Base-by-base conservation (phyloP, 2,113 vertebrate genomes). In the Sapayoa aenigma region DNA sequence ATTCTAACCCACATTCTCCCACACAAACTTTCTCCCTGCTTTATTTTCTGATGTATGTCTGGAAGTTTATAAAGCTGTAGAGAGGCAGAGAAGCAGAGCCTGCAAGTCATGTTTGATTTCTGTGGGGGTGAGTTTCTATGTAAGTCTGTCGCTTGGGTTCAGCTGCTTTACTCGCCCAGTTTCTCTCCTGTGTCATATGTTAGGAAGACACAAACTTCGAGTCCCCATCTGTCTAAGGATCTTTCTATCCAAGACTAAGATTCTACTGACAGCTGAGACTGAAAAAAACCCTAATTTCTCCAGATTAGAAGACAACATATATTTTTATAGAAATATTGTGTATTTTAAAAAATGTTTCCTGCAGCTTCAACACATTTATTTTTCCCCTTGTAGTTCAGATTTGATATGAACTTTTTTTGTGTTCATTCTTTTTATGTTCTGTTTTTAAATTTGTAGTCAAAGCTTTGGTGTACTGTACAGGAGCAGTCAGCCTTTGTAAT, bases 401-500 rank as follows among this genome's bases (percentile, higher is more conserved):
- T 97, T 97, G 95, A 94, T 97, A 97, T 59, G 76, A 86, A 95
- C 90, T 93, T 91, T 46, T 59, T 62, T 94, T 91, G 95, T 96
- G 96, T 96, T 97, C 79, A 73, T 95, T 97, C 71, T 96, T 97
- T 96, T 96, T 95, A 95, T 93, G 76, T 96, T 95, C 78, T 84
- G 79, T 94, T 90, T 97, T 97, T 63, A 95, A 94, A 95, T 97
- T 97, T 97, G 93, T 97, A 96, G 96, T 87, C 84, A 56, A 94
- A 97, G 97, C 96, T 97, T 97, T 97, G 89, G 82, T 96, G 97
- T 94, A 97, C 96, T 97, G 97, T 98, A 97, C 97, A 98, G 97
- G 97, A 97, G 96, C 96, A 95, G 97, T 97, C 96, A 93, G 96
- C 87, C 95, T 97, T 95, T 98, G 97, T 98, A 98, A 98, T 97